Evolutionary conservation across 2,888 invertebrate genomes (phyloP), one percentile per base, ranked within the genome.

Genomic region (Drosophila pegasa): DNA sequence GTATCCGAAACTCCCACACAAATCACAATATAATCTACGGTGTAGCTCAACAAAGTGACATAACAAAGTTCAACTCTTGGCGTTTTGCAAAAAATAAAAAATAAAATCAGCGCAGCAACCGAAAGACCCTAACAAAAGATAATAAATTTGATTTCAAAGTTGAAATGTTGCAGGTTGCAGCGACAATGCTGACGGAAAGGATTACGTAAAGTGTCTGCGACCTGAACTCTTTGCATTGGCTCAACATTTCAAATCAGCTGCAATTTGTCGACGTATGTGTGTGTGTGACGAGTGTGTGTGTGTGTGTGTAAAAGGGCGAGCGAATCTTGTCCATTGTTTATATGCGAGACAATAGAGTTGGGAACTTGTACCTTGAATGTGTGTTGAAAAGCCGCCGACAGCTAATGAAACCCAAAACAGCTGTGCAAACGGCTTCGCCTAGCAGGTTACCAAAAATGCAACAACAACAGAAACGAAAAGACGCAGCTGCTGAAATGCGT

Each of bases 171-270:
- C 51, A 59, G 45, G 59, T 68, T 75, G 82, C 74, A 84, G 63
- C 65, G 63, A 65, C 59, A 62, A 16, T 51, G 65, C 20, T 50
- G 69, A 64, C 58, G 65, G 72, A 58, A 68, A 68, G 69, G 79
- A 79, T 86, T 86, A 88, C 85, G 87, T 87, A 86, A 85, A 74
- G 61, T 84, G 81, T 84, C 82, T 84, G 87, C 72, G 88, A 87
- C 87, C 87, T 86, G 85, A 87, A 85, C 85, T 84, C 72, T 88
- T 89, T 87, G 87, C 76, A 84, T 81, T 82, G 78, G 80, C 65
- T 80, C 78, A 78, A 75, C 75, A 73, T 79, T 65, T 76, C 52
- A 63, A 78, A 75, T 79, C 71, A 80, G 64, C 52, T 73, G 75
- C 76, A 65, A 47, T 50, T 61, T 61, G 41, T 56, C 41, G 37